Base-by-base conservation (phyloP, 2,113 vertebrate genomes). In the Ctenomys sociabilis region DNA sequence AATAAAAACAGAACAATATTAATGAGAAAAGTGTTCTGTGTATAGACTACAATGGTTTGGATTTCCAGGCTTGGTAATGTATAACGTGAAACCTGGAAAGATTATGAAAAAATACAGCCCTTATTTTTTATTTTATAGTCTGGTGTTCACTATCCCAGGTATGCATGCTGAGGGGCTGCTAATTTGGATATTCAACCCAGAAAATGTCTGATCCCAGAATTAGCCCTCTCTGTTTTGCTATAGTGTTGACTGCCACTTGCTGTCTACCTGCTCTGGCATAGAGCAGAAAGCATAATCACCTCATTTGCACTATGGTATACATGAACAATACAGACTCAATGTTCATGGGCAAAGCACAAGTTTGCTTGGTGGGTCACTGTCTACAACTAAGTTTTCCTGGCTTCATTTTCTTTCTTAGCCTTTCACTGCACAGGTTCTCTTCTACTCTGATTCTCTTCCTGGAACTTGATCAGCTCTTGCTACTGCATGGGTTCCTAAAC, bases 21-120 rank as follows among this genome's bases (percentile, higher is more conserved):
- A 96, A 59, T 9, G 40, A 95, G 93, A 59, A 82, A 82, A 87
- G 7, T 70, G 3, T 88, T 89, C 54, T 93, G 45, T 54, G 86
- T 68, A 86, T 28, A 77, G 75, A 40, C 4, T 35, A 89, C 61
- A 81, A 54, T 63, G 28, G 9, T 28, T 90, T 35, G 26, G 88
- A 57, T 94, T 21, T 17, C 90, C 75, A 87, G 75, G 26, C 43
- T 85, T 49, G 28, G 37, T 21, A 63, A 86, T 57, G 14, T 5
- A 35, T 4, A 63, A 35, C 4, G 24, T 61, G 90, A 90, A 88
- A 93, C 24, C 24, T 7, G 52, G 26, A 8, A 75, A 90, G 35
- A 93, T 2, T n/a, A 7, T 85, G 70, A 95, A 68, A 3, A 90
- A 90, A 72, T 14, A 63, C 35, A 16, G 10, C 28, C 28, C 17